Evolutionary conservation across 2,888 invertebrate genomes (phyloP), one percentile per base, ranked within the genome.

Genomic region (Chydorus sphaericus): DNA sequence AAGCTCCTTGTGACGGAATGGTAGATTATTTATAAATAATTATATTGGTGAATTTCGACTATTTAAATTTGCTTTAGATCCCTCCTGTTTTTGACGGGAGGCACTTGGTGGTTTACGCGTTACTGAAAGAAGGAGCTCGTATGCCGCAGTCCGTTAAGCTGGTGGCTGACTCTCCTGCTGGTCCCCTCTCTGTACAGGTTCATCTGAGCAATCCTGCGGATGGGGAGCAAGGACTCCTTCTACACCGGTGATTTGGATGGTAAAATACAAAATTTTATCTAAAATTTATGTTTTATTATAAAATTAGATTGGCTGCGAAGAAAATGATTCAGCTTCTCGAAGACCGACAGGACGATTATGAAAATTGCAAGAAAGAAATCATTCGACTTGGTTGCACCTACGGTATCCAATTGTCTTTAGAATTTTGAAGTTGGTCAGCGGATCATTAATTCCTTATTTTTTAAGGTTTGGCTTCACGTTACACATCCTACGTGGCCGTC

Each of bases 41-140:
- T 50, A 28, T 10, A 11, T n/a, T 3, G 28, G 28, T 50, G 10
- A 49, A 6, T 11, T 30, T 10, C 16, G 29, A n/a, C 4, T 29
- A n/a, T 10, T n/a, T 3, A 31, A 4, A n/a, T 39, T 55, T 50
- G 7, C 8, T 18, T 57, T 52, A 60, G 23, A 59, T 63, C n/a
- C 62, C 62, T 6, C 62, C 63, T 33, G 57, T 65, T 30, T 63
- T 63, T 57, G 63, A 65, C 54, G 64, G 63, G 11, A 61, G 61
- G 14, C 62, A 63, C 20, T 30, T 62, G 23, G 39, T 64, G 1
- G 59, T 62, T 11, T 59, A 55, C 55, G 36, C 38, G n/a, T 18
- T 58, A 11, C 37, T 62, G 14, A 38, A 63, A 1, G 59, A 61
- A 11, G 58, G 52, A 51, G 36, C 38, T 14, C 26, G 49, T 16